Percentiles rank a stretch among this genome's conserved stretches.
These are phyloP conservation scores for Polyommatus iphigenia DNA, from an alignment of 2,888 invertebrate species.

Conservation along the genomic window DNA sequence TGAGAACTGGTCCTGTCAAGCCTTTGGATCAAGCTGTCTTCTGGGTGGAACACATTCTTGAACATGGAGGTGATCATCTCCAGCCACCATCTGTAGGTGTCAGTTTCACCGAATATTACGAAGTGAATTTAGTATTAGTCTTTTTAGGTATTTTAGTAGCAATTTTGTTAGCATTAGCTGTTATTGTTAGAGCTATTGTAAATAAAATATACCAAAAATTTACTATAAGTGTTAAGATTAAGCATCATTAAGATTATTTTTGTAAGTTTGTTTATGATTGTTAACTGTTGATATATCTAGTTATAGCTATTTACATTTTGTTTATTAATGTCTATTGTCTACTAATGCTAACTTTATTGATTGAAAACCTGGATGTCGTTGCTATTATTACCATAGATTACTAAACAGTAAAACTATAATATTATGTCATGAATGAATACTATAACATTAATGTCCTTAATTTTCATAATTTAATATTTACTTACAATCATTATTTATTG, in stretches of 20 bases:
- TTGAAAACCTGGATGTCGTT: background rate
- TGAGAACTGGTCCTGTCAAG: constrained; percentile 40
- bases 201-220: background rate
- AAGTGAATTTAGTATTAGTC: constrained; percentile 37
- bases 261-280: background rate
- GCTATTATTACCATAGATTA: no score
- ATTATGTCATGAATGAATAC: no score
- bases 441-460: no score
- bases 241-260: background rate
- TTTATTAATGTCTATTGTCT: background rate
- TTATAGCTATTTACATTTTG: background rate
- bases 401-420: no score
- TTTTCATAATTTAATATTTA: no score
- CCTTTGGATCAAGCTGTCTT: constrained; percentile 41
- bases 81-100: constrained; percentile 37
- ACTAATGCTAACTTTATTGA: background rate
- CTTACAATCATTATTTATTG: no score
- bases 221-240: background rate
- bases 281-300: background rate
- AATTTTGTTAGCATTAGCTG: constrained; percentile 19
- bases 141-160: constrained; percentile 29
- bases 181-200: background rate
- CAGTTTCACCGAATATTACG: constrained; percentile 37
- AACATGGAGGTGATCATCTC: constrained; percentile 40
- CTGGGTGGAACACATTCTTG: constrained; percentile 43